These are phyloP conservation scores for Aphyosemion australe DNA, from an alignment of 2,113 vertebrate species.

Conservation along the genomic window DNA sequence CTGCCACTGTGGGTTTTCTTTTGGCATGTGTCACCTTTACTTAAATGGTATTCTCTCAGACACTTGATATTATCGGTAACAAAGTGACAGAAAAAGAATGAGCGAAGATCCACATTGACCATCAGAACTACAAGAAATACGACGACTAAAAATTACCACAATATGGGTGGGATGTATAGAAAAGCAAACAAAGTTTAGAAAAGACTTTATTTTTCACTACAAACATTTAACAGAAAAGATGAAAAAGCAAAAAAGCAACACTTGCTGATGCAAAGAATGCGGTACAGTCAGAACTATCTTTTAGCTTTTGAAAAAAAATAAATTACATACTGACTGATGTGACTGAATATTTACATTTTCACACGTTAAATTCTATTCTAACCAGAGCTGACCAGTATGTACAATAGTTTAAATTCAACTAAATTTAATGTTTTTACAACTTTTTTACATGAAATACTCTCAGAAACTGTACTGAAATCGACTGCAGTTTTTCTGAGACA, in stretches of 20 bases:
- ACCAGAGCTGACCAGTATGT: neutral
- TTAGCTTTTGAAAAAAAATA: conserved; percentile 6
- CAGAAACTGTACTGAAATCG: too few relatives aligned
- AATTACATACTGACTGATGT: neutral
- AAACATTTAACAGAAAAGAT: neutral
- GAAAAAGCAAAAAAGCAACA: neutral
- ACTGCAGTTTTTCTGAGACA: too few relatives aligned
- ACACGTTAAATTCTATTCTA: neutral
- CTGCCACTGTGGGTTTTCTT: too few relatives aligned
- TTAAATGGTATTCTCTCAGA: too few relatives aligned
- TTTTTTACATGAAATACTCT: neutral
- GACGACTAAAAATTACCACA: too few relatives aligned
- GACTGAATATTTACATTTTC: neutral
- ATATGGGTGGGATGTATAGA: neutral
- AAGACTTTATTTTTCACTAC: conserved; percentile 48
- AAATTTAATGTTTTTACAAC: too few relatives aligned
- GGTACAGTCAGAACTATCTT: neutral
- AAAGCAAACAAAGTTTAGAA: conserved; percentile 1
- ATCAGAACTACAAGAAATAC: too few relatives aligned
- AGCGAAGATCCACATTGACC: too few relatives aligned
- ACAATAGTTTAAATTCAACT: neutral
- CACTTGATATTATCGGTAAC: too few relatives aligned
- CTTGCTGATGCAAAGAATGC: neutral
- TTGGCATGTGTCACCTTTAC: too few relatives aligned
- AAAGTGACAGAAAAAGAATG: too few relatives aligned